These are phyloP conservation scores for Drosophila ficusphila DNA, from an alignment of 1,140 invertebrate species.

Conservation along the genomic window DNA sequence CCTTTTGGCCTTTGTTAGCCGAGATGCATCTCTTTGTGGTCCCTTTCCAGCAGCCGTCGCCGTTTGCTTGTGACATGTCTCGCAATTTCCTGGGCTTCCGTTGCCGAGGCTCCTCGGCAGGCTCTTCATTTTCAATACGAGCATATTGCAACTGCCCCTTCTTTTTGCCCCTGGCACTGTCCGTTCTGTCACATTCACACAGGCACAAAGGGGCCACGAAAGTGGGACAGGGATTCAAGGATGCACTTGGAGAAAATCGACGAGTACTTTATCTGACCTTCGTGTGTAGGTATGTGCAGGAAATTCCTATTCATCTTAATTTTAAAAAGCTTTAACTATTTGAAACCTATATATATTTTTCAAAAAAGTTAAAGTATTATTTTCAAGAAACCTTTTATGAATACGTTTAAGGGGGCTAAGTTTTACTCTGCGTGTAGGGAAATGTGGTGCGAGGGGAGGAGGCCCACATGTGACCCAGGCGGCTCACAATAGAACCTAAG, in stretches of 20 bases:
- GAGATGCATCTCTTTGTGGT: slow-evolving; percentile 12
- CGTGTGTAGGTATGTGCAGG: no score
- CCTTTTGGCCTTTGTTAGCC: not conserved
- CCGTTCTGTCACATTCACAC: slow-evolving; percentile 19
- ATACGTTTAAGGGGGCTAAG: no score
- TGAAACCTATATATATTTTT: no score
- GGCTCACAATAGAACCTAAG: slow-evolving; percentile 40
- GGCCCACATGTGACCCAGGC: slow-evolving; percentile 36
- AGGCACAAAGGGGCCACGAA: slow-evolving; percentile 2
- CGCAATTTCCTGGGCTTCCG: slow-evolving; percentile 61
- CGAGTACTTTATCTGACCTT: no score
- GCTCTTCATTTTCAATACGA: slow-evolving; percentile 10
- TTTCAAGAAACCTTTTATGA: no score
- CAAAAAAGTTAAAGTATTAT: no score
- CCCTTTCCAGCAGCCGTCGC: not conserved
- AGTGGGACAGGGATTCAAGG: slow-evolving; percentile 18
- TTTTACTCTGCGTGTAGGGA: not conserved
- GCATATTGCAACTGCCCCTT: slow-evolving; percentile 12
- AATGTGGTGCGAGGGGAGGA: not conserved
- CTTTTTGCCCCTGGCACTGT: slow-evolving; percentile 21
- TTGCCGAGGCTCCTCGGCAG: slow-evolving; percentile 2
- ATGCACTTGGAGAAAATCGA: not conserved
- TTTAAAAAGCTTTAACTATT: not conserved
- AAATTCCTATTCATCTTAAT: no score
- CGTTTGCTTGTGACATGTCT: slow-evolving; percentile 49